Evolutionary conservation across 2,888 invertebrate genomes (phyloP).

Genomic region (Tridacna crocea): DNA sequence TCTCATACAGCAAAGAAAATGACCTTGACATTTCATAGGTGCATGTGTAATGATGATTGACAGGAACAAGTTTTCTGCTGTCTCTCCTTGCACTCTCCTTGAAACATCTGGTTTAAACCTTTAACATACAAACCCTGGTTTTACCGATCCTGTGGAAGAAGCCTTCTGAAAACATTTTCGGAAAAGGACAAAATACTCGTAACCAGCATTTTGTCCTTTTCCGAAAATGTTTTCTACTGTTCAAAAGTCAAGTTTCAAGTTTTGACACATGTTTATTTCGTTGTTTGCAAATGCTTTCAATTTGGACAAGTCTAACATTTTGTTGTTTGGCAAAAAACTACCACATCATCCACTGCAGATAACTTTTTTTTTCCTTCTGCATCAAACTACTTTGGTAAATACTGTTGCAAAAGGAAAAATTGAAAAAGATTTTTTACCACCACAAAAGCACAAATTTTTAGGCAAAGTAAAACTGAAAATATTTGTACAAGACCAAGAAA

Average conservation of each 20-base stretch:
- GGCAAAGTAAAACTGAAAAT: no score
- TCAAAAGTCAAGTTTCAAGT: no score
- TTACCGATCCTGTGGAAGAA: neutral
- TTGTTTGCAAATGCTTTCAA: no score
- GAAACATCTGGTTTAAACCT: conserved; percentile 9
- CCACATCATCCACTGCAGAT: neutral
- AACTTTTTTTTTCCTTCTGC: neutral
- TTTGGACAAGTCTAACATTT: no score
- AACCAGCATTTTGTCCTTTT: neutral
- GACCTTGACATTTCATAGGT: neutral
- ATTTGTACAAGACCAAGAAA: no score
- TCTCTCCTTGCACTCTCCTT: conserved; percentile 3
- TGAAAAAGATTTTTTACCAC: neutral
- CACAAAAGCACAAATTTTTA: no score
- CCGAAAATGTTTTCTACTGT: neutral
- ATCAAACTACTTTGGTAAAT: neutral
- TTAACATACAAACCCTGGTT: neutral
- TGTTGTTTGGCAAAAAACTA: no score
- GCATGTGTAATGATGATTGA: neutral
- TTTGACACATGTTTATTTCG: no score
- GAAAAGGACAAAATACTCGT: neutral
- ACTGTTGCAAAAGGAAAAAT: neutral
- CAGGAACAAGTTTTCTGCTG: neutral
- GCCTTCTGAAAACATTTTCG: neutral
- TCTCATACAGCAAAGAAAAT: neutral